Conservation (phyloP, 2,113 vertebrate species). For the Lagopus leucura region DNA sequence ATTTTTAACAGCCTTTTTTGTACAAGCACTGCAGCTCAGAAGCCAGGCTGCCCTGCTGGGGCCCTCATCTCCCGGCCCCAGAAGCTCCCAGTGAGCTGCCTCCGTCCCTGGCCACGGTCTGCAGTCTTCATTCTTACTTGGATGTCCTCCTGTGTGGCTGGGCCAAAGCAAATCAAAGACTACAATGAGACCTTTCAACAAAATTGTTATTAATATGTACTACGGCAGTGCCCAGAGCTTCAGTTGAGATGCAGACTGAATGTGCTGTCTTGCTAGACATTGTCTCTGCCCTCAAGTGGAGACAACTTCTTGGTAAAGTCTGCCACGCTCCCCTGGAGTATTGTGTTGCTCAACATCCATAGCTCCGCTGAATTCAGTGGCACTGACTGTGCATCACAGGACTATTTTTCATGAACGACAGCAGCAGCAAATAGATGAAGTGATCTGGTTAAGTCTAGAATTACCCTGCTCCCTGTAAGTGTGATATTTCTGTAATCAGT, state of each 20-base stretch:
- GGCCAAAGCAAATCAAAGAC: constrained; percentile 45
- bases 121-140: constrained; percentile 41
- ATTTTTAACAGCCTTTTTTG: constrained; percentile 5
- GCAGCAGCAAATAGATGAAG: background rate
- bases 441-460: background rate
- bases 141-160: constrained; percentile 13
- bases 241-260: background rate
- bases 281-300: background rate
- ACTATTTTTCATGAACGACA: background rate
- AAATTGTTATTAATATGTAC: constrained; percentile 55
- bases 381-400: background rate
- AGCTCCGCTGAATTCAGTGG: background rate
- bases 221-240: background rate
- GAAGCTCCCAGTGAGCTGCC: constrained; percentile 5
- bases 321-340: background rate
- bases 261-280: background rate
- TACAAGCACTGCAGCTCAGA: background rate
- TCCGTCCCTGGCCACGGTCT: background rate
- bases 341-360: background rate
- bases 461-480: background rate
- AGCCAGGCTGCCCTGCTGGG: background rate
- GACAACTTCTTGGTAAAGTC: background rate
- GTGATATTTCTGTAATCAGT: background rate
- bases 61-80: background rate
- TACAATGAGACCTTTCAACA: constrained; percentile 61